phyloP scores from a whole-genome alignment of 1,140 invertebrate species.

The Atta texana region DNA sequence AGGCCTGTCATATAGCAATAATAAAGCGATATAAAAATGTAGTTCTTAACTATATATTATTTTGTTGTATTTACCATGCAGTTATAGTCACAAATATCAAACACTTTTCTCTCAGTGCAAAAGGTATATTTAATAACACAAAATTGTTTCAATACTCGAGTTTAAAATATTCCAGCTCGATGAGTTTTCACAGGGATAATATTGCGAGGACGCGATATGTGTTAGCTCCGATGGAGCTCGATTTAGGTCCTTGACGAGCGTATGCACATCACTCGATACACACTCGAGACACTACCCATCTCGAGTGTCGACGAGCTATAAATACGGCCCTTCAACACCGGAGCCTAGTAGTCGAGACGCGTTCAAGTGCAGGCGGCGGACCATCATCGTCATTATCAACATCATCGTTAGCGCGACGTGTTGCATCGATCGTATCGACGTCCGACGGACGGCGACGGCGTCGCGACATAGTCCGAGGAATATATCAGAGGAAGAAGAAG shows the following conservation, averaged over 20 bases:
- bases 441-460: not conserved
- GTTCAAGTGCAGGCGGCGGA: constrained; percentile 31
- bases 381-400: constrained; percentile 48
- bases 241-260: constrained; percentile 39
- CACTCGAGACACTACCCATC: constrained; percentile 33
- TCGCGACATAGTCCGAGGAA: constrained; percentile 7
- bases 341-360: constrained; percentile 24
- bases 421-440: constrained; percentile 38
- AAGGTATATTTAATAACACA: not conserved
- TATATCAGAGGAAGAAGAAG: not conserved
- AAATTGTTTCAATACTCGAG: not conserved
- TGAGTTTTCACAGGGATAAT: not conserved
- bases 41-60: no score
- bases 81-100: no score
- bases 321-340: constrained; percentile 38
- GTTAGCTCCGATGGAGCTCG: not conserved
- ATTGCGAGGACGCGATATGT: constrained; percentile 9
- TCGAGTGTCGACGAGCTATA: constrained; percentile 36
- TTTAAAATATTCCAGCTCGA: not conserved
- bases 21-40: no score
- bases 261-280: constrained; percentile 27
- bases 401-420: constrained; percentile 40
- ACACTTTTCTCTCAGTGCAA: no score
- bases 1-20: no score
- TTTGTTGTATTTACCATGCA: no score